Evolutionary conservation across 2,113 vertebrate species (phyloP), one percentile per base, ranked within the genome.

Genomic region (Noctilio leporinus): DNA sequence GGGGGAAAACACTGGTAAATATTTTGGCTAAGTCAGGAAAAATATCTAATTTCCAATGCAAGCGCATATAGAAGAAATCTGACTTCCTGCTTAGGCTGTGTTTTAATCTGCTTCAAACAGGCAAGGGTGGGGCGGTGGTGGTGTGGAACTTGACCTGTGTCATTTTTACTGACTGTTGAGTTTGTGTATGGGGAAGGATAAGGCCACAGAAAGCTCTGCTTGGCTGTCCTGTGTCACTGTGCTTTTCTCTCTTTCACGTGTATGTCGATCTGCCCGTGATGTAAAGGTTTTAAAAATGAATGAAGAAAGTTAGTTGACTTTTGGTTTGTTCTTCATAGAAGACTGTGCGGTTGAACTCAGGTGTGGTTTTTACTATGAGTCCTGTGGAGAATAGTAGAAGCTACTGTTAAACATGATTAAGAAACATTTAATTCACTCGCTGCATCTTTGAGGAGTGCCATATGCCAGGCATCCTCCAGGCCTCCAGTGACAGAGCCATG

Each of bases 1-100:
- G 45, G 40, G 38, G 72, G 70, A 83, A 82, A 91, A 59, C 26
- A 5, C n/a, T 73, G 7, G 91, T 97, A 97, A 96, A 40, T 92
- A 80, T 87, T 94, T 94, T 75, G 40, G 43, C 40, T 75, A 92
- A 69, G 26, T 78, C 91, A 78, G 59, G 12, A 14, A 51, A 83
- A 80, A 57, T 57, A 55, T 62, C 30, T 47, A 15, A 49, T 94
- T 94, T 83, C 38, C 35, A 55, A 4, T 92, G 86, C 85, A 89
- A 96, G 57, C 5, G 88, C 38, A 45, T 30, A 8, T 67, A 78
- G 49, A 83, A 24, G 72, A 86, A 82, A 62, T 93, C 30, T 81
- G 26, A 57, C 26, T 91, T 91, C 89, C 20, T 86, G 24, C 14
- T 91, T 89, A 55, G 38, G 2, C 80, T 77, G 30, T 85, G 57